A percentile compares a stretch with the other conserved stretches of the same genome.
These are phyloP conservation scores for Potamilus streckersoni DNA, from an alignment of 1,140 invertebrate species.

Conservation along the genomic window DNA sequence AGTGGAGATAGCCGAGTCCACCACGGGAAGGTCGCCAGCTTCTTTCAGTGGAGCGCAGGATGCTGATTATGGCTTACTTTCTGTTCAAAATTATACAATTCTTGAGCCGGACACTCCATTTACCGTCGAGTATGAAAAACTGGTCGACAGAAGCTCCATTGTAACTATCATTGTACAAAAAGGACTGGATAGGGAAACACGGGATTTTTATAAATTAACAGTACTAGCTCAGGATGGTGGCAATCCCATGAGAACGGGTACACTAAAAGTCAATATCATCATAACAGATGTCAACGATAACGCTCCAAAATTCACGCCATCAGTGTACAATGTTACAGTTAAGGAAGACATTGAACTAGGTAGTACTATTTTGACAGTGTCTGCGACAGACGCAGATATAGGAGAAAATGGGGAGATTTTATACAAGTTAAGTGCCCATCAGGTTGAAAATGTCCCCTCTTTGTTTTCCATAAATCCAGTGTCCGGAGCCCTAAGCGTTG, in stretches of 20 bases:
- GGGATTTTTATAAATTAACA: constrained; percentile 88
- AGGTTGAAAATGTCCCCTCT: constrained; percentile 18
- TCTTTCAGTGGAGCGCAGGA: constrained; percentile 46
- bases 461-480: constrained; percentile 12
- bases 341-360: constrained; percentile 74
- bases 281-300: constrained; percentile 90
- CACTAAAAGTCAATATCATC: constrained; percentile 45
- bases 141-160: constrained; percentile 39
- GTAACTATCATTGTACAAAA: constrained; percentile 44
- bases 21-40: constrained; percentile 23
- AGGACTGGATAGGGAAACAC: constrained; percentile 84
- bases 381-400: constrained; percentile 52
- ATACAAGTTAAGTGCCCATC: constrained; percentile 44
- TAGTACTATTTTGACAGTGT: constrained; percentile 42
- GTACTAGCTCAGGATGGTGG: constrained; percentile 90
- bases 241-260: constrained; percentile 76
- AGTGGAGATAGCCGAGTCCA: constrained; percentile 39
- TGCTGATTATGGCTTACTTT: constrained; percentile 45
- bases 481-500: constrained; percentile 21
- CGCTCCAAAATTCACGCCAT: constrained; percentile 79
- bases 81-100: constrained; percentile 47
- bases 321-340: constrained; percentile 72
- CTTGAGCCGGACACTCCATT: constrained; percentile 39
- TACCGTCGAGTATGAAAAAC: constrained; percentile 36
- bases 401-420: constrained; percentile 54